These are phyloP conservation scores for Heliconius eleuchia DNA, from an alignment of 1,140 invertebrate species.

Conservation along the genomic window DNA sequence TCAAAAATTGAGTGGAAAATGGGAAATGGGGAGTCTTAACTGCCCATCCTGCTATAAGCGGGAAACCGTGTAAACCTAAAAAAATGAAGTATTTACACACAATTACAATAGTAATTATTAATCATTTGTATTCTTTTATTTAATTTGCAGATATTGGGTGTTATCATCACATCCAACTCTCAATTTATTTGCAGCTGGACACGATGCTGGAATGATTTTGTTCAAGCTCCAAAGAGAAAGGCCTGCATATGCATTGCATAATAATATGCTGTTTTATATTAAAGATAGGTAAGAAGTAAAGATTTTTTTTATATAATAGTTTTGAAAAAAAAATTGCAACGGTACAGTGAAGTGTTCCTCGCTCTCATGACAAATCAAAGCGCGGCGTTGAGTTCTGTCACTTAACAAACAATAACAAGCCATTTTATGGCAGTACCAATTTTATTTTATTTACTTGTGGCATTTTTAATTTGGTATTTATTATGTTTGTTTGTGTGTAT, in stretches of 20 bases:
- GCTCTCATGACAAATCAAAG: no score
- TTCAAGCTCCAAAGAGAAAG: constrained; percentile 96
- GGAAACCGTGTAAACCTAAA: no score
- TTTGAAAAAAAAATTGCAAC: not conserved
- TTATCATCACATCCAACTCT: constrained; percentile 93
- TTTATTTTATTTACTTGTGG: no score
- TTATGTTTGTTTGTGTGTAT: not conserved
- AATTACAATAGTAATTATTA: not conserved
- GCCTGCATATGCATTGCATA: constrained; percentile 96
- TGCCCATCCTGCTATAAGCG: no score
- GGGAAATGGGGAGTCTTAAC: no score
- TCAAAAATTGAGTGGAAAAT: no score
- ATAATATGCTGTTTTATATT: constrained; percentile 97
- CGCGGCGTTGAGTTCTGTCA: no score
- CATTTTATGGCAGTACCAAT: no score
- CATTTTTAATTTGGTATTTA: not conserved
- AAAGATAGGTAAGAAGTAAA: constrained; percentile 88
- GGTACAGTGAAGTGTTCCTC: no score
- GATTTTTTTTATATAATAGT: not conserved
- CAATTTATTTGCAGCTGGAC: constrained; percentile 95
- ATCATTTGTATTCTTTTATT: not conserved
- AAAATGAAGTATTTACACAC: no score
- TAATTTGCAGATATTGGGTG: constrained; percentile 92
- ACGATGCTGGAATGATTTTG: constrained; percentile 93
- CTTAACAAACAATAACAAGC: not conserved